phyloP scores from a whole-genome alignment of 2,888 invertebrate genomes.

The Drosophila lutescens region DNA sequence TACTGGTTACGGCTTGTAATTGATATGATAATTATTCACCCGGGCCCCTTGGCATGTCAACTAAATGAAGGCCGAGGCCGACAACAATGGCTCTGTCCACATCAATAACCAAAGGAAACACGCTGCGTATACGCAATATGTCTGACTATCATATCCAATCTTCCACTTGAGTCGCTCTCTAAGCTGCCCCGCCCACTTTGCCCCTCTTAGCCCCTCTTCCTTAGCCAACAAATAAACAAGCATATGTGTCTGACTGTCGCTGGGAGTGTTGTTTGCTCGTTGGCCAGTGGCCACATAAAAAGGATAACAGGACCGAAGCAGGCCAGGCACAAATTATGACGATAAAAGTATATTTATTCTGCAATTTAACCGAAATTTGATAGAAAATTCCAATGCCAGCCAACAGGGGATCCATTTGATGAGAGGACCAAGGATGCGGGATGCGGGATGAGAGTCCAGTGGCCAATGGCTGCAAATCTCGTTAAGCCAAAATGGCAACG shows the following conservation, averaged over 20 bases:
- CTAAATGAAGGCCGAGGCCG: constrained; percentile 31
- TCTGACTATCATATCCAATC: constrained; percentile 39
- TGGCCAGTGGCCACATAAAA: constrained; percentile 34
- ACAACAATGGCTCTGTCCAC: constrained; percentile 12
- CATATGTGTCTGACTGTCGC: constrained; percentile 29
- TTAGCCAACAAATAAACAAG: constrained; percentile 33
- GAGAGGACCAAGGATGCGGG: neutral
- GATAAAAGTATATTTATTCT: constrained; percentile 80
- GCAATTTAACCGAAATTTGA: constrained; percentile 78
- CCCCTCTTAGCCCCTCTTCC: neutral
- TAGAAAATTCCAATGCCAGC: constrained; percentile 70
- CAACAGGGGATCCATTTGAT: constrained; percentile 33
- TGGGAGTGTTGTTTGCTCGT: constrained; percentile 21
- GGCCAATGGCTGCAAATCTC: constrained; percentile 73
- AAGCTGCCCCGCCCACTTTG: neutral
- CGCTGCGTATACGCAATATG: constrained; percentile 58
- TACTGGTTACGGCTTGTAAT: constrained; percentile 46
- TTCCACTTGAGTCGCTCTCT: constrained; percentile 37
- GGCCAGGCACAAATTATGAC: constrained; percentile 72
- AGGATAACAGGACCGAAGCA: constrained; percentile 61
- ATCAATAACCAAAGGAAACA: constrained; percentile 16
- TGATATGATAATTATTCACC: constrained; percentile 74
- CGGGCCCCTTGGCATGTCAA: constrained; percentile 51
- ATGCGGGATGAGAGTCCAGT: constrained; percentile 12
- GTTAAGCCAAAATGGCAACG: constrained; percentile 80